A percentile compares a stretch with the other conserved stretches of the same genome.
These are phyloP conservation scores for Lipophrys pholis DNA, from an alignment of 2,113 vertebrate species.

Conservation along the genomic window DNA sequence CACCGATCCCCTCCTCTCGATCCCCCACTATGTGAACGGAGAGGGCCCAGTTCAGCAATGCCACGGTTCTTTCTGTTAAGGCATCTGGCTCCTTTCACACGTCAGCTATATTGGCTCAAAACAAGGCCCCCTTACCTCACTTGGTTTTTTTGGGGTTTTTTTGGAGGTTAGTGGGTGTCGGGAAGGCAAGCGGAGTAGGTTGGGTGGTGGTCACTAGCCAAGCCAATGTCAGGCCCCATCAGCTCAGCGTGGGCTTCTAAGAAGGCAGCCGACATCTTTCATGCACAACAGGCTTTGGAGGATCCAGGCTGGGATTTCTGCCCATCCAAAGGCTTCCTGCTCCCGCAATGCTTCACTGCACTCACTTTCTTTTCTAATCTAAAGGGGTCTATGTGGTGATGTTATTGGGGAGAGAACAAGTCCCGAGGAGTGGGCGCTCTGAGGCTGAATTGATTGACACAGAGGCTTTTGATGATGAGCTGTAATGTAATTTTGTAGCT, in stretches of 20 bases:
- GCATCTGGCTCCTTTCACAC: conserved; percentile 79
- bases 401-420: conserved; percentile 40
- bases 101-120: conserved; percentile 73
- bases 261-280: conserved; percentile 74
- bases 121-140: conserved; percentile 46
- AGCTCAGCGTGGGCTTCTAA: conserved; percentile 69
- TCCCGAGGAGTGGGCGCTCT: conserved; percentile 50
- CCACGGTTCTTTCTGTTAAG: conserved; percentile 66
- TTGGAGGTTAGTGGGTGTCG: conserved; percentile 47
- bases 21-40: conserved; percentile 57
- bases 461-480: conserved; percentile 36
- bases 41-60: conserved; percentile 58
- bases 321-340: conserved; percentile 68
- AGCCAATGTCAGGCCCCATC: conserved; percentile 70
- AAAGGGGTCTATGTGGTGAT: conserved; percentile 47
- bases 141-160: conserved; percentile 47
- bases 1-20: conserved; percentile 65
- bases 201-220: conserved; percentile 68
- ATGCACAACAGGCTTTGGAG: conserved; percentile 64
- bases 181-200: conserved; percentile 36
- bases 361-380: conserved; percentile 71
- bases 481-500: conserved; percentile 43
- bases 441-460: conserved; percentile 52
- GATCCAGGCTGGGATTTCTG: conserved; percentile 73
- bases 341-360: conserved; percentile 69